Conservation (phyloP, 2,797 vertebrate species). For the Coreius guichenoti region DNA sequence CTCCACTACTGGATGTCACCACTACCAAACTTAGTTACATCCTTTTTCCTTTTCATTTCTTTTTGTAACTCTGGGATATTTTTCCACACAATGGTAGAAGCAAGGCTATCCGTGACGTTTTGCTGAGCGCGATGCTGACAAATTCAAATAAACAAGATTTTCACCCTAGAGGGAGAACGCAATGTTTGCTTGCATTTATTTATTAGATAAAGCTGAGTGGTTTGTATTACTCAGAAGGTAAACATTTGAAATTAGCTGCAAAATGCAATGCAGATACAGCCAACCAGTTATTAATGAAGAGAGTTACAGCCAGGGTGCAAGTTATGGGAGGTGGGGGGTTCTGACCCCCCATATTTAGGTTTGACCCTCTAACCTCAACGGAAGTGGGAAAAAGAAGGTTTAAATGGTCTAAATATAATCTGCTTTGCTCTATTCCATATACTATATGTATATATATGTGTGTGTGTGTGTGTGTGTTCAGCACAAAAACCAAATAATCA, state of each 20-base stretch:
- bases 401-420: neutral
- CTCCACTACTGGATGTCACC: conserved; percentile 47
- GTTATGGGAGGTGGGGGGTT: neutral
- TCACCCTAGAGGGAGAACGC: conserved; percentile 27
- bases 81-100: conserved; percentile 29
- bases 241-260: conserved; percentile 20
- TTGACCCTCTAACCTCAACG: neutral
- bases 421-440: neutral
- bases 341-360: neutral
- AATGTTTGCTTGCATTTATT: conserved; percentile 41
- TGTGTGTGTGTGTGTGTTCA: neutral
- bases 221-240: conserved; percentile 25
- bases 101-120: conserved; percentile 16
- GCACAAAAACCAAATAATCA: conserved; percentile 67
- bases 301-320: neutral
- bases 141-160: conserved; percentile 39
- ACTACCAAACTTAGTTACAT: conserved; percentile 41
- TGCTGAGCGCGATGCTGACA: conserved; percentile 1
- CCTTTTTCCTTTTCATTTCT: conserved; percentile 7
- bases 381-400: neutral
- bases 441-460: too few relatives aligned
- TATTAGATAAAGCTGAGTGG: conserved; percentile 39
- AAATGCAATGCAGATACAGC: conserved; percentile 15
- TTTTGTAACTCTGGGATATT: conserved; percentile 16
- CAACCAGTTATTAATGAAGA: conserved; percentile 6